These are phyloP conservation scores for Trypoxylon attenuatum DNA, from an alignment of 2,888 invertebrate species.

Conservation along the genomic window DNA sequence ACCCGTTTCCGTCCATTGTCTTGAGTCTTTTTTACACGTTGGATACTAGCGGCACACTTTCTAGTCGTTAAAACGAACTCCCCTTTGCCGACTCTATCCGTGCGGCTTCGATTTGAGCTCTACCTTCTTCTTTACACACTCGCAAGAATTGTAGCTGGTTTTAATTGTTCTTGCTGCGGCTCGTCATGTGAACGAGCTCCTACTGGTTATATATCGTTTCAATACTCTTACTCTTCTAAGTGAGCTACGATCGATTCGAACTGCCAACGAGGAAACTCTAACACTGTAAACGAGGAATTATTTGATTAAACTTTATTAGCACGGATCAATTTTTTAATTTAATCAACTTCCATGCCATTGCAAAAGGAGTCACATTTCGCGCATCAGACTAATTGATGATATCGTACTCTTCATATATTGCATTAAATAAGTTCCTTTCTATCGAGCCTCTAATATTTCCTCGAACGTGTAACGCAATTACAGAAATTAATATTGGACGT, in stretches of 20 bases:
- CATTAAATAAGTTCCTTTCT: too few relatives aligned
- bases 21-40: neutral
- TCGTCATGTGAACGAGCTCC: too few relatives aligned
- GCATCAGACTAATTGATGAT: too few relatives aligned
- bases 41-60: constrained; percentile 8
- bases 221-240: neutral
- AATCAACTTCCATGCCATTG: too few relatives aligned
- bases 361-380: too few relatives aligned
- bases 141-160: neutral
- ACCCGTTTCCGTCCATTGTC: constrained; percentile 6
- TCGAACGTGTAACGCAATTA: too few relatives aligned
- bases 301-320: too few relatives aligned
- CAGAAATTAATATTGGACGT: too few relatives aligned
- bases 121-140: neutral
- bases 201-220: neutral
- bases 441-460: too few relatives aligned
- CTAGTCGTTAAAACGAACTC: constrained; percentile 6
- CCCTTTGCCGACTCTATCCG: neutral
- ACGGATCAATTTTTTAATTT: too few relatives aligned
- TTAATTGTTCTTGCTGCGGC: neutral
- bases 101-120: neutral
- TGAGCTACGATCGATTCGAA: neutral
- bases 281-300: neutral
- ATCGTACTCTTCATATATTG: too few relatives aligned
- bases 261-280: neutral